phyloP scores from a whole-genome alignment of 2,113 vertebrate genomes.

The Antechinus flavipes region DNA sequence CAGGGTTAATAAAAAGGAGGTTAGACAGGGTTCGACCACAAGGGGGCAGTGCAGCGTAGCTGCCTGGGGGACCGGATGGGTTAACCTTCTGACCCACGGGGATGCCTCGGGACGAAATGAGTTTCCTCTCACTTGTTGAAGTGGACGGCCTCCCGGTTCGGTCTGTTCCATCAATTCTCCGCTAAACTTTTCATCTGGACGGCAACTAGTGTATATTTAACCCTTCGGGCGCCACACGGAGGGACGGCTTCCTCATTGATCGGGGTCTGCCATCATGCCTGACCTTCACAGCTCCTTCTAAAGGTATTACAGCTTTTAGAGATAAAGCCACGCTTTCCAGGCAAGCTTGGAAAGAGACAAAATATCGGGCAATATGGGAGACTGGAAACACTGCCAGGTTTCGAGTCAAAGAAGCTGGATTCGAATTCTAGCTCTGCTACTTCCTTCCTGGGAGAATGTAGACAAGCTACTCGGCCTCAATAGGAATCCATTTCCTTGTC shows the following conservation, averaged over 20 bases:
- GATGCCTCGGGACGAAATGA: not conserved
- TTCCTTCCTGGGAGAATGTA: not conserved
- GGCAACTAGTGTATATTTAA: not conserved
- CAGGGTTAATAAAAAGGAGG: not conserved
- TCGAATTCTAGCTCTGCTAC: not conserved
- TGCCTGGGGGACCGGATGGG: not conserved
- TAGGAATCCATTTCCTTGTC: not conserved
- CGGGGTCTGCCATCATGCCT: not conserved
- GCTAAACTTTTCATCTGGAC: not conserved
- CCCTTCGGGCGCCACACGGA: not conserved
- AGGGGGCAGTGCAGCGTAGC: not conserved
- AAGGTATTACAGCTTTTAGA: not conserved
- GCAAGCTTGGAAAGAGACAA: not conserved
- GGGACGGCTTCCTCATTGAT: not conserved
- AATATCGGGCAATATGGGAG: not conserved
- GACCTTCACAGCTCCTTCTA: not conserved
- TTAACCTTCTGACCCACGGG: not conserved
- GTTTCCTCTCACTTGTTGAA: not conserved
- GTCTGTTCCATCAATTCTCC: not conserved
- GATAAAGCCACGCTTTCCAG: not conserved
- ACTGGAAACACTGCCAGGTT: not conserved
- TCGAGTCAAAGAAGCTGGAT: not conserved
- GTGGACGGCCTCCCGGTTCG: not conserved
- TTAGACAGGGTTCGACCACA: not conserved
- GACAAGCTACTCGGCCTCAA: not conserved